Percentiles rank a stretch among this genome's conserved stretches.
Evolutionary conservation across 2,888 invertebrate genomes (phyloP).

Genomic region (Lathronympha strigana): DNA sequence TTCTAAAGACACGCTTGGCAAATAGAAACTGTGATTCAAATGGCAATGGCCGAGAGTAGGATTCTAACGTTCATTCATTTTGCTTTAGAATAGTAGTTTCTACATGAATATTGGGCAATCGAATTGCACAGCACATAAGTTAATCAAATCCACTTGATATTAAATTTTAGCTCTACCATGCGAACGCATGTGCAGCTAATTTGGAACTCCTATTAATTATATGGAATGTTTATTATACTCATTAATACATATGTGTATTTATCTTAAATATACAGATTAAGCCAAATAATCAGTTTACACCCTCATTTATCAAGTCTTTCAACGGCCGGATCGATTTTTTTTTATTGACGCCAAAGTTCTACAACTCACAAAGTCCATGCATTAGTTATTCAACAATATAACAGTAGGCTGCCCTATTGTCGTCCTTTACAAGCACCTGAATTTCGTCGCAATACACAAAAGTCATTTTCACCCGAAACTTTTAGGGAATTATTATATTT

Average conservation of each 20-base stretch:
- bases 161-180: conserved; percentile 13
- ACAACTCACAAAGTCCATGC: neutral
- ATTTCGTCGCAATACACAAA: conserved; percentile 33
- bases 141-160: conserved; percentile 29
- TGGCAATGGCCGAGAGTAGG: neutral
- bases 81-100: conserved; percentile 7
- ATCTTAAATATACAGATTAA: too few relatives aligned
- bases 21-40: neutral
- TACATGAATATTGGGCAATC: conserved; percentile 21
- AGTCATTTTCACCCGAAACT: conserved; percentile 36
- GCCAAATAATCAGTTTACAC: too few relatives aligned
- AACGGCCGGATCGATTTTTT: neutral
- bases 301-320: neutral
- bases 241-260: too few relatives aligned
- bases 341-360: neutral
- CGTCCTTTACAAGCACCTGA: conserved; percentile 31
- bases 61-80: neutral
- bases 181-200: neutral
- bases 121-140: conserved; percentile 29
- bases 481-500: conserved; percentile 42
- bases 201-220: neutral
- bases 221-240: neutral
- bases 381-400: conserved; percentile 28
- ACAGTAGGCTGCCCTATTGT: conserved; percentile 7
- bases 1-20: neutral